Base-by-base conservation (phyloP, 2,888 invertebrate genomes). In the Omphaloscelis lunosa region DNA sequence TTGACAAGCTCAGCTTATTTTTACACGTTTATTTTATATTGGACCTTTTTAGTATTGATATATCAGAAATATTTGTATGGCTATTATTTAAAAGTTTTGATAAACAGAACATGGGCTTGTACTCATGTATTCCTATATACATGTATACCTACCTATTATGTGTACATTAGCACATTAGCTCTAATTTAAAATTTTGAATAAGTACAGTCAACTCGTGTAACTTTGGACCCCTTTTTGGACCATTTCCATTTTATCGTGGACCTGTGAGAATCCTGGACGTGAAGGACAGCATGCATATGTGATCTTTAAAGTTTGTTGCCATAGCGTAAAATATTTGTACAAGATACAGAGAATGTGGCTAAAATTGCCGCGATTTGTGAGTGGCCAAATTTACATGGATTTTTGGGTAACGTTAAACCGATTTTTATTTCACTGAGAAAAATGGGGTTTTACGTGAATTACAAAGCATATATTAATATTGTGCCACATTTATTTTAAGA, bases 1-100 rank as follows among this genome's bases (percentile, higher is more conserved):
- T 87, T 88, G 83, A 80, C 85, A 88, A 89, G 86, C 84, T 86
- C 86, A 89, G 86, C 82, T 86, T 87, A 86, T 86, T 88, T 87
- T 86, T 86, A 83, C 79, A 78, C 61, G 67, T 87, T 85, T 85
- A 87, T 86, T 88, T 88, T 86, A 80, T 86, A 85, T 85, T 80
- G 65, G 72, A 84, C 71, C 77, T 89, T 86, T 86, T 88, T 85
- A 87, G 85, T 88, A 85, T 86, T 88, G 79, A 59, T 88, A 74
- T 78, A 83, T 72, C 78, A 81, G 70, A 83, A 84, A 84, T 86
- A 85, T 86, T 79, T 65, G 75, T 79, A 82, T 84, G 80, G 77
- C 74, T 83, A 86, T 86, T 88, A 83, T 82, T 83, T 77, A 73
- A 82, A 81, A 85, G 72, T 77, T 80, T 77, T 82, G 63, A 76